phyloP scores from a whole-genome alignment of 2,888 invertebrate species.

The Drosophila kambysellisi region DNA sequence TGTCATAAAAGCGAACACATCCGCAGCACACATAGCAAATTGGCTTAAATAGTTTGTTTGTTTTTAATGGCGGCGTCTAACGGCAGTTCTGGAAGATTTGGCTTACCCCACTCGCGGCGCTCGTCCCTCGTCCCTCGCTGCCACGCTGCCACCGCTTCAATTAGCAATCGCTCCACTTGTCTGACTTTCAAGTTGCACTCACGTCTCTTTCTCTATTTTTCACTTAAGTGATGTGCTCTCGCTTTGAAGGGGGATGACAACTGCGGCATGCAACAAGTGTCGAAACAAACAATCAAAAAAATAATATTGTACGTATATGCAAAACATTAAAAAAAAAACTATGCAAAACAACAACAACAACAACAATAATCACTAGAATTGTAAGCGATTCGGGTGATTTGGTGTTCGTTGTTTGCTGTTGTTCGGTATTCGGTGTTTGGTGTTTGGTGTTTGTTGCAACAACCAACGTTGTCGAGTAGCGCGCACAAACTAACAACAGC shows the following conservation, averaged over 20 bases:
- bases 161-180: not conserved
- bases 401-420: not conserved
- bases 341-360: conserved; percentile 15
- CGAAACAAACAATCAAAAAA: conserved; percentile 15
- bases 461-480: conserved; percentile 69
- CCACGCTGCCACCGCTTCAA: not conserved
- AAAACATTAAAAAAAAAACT: conserved; percentile 3
- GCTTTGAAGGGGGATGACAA: conserved; percentile 15
- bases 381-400: conserved; percentile 14
- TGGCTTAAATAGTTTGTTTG: conserved; percentile 29
- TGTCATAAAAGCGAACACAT: conserved; percentile 41
- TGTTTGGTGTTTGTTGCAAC: conserved; percentile 40
- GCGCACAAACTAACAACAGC: conserved; percentile 67
- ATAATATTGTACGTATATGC: conserved; percentile 5
- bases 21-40: conserved; percentile 40
- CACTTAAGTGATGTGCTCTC: conserved; percentile 1
- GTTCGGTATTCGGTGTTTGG: conserved; percentile 4
- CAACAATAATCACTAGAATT: conserved; percentile 12
- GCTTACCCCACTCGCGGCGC: conserved; percentile 35
- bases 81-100: conserved; percentile 46
- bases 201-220: conserved; percentile 6
- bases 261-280: conserved; percentile 25
- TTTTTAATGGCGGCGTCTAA: conserved; percentile 19
- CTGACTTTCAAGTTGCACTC: conserved; percentile 20
- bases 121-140: not conserved